Conservation (phyloP, 2,888 invertebrate species). For the Physocephala rufipes region DNA sequence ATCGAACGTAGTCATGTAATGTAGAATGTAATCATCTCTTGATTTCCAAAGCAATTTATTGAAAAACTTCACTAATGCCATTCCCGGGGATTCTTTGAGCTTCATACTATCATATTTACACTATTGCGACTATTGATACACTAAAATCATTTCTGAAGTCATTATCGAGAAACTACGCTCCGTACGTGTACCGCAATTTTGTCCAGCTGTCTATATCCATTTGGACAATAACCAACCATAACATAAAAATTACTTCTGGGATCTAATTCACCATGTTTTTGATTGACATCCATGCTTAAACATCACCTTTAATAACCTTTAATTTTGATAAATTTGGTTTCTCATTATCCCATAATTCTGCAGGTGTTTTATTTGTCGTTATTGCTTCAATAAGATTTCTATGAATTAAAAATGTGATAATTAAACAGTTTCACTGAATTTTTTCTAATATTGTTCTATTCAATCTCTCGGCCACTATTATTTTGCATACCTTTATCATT, state of each 20-base stretch:
- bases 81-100: too few species aligned
- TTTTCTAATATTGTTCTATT: slow-evolving; percentile 37
- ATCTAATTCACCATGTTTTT: slow-evolving; percentile 42
- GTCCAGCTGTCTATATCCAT: slow-evolving; percentile 39
- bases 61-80: too few species aligned
- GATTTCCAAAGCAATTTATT: too few species aligned
- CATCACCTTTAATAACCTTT: slow-evolving; percentile 45
- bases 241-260: slow-evolving; percentile 27
- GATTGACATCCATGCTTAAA: slow-evolving; percentile 44
- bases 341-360: slow-evolving; percentile 41
- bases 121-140: too few species aligned
- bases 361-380: slow-evolving; percentile 39
- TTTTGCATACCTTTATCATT: slow-evolving; percentile 31
- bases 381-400: slow-evolving; percentile 28
- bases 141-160: too few species aligned
- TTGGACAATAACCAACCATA: slow-evolving; percentile 38
- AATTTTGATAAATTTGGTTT: too few species aligned
- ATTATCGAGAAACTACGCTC: too few species aligned
- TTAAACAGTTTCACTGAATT: slow-evolving; percentile 37
- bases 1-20: too few species aligned
- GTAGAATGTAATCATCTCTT: too few species aligned
- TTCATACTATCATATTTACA: too few species aligned
- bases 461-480: slow-evolving; percentile 37
- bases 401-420: slow-evolving; percentile 32
- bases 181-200: too few species aligned